Evolutionary conservation across 2,888 invertebrate genomes (phyloP).

Genomic region (Prionchulus punctatus): DNA sequence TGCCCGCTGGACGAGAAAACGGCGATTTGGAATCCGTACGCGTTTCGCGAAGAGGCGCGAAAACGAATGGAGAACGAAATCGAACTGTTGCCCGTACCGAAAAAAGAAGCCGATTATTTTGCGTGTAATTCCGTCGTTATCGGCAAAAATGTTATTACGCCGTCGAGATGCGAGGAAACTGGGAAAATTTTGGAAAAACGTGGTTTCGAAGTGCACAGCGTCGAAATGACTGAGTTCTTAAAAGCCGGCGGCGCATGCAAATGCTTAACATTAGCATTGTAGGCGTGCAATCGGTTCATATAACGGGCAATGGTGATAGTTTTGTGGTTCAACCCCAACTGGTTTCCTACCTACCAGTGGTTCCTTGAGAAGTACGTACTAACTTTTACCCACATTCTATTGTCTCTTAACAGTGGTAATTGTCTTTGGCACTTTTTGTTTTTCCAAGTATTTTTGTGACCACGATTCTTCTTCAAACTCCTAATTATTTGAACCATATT

Average conservation of each 20-base stretch:
- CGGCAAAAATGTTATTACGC: constrained; percentile 22
- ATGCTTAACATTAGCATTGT: constrained; percentile 11
- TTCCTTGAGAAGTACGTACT: no score
- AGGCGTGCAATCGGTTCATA: no score
- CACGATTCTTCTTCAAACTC: no score
- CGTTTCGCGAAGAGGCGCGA: constrained; percentile 21
- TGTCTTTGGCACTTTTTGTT: no score
- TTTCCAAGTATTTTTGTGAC: no score
- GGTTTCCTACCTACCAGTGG: no score
- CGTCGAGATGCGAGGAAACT: constrained; percentile 19
- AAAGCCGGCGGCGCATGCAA: constrained; percentile 16
- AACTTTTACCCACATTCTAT: no score
- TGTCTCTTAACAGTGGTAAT: no score
- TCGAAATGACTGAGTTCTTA: constrained; percentile 28
- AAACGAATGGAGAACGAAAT: constrained; percentile 22
- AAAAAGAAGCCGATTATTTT: constrained; percentile 24
- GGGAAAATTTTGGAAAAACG: constrained; percentile 15
- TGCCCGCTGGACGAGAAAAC: constrained; percentile 24
- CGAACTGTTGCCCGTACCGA: constrained; percentile 19
- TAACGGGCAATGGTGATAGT: no score
- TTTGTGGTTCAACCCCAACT: no score
- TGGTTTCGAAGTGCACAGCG: constrained; percentile 19
- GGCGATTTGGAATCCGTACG: constrained; percentile 24
- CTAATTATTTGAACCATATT: no score
- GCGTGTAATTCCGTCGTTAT: constrained; percentile 29